Conservation (phyloP, 2,888 invertebrate genomes). For the Neoitamus cyanurus region DNA sequence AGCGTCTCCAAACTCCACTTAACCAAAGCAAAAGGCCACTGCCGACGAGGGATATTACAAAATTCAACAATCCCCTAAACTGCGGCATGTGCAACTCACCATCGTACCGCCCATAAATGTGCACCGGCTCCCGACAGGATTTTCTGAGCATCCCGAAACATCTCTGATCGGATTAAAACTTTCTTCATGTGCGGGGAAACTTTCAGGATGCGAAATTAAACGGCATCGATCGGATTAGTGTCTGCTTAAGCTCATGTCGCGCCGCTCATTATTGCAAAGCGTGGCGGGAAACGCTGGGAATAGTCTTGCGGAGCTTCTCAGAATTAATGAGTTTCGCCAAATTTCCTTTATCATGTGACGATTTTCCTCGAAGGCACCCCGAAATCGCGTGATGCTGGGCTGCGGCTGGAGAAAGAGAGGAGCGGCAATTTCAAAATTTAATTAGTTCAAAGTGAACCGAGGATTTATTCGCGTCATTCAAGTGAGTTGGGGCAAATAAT, state of each 20-base stretch:
- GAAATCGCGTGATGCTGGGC: not conserved
- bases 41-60: not conserved
- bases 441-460: not conserved
- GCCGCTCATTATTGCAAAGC: not conserved
- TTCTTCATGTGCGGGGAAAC: not conserved
- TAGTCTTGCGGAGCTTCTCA: not conserved
- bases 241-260: not conserved
- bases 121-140: not conserved
- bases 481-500: not conserved
- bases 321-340: not conserved
- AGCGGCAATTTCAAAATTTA: not conserved
- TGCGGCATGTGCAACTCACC: not conserved
- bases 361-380: not conserved
- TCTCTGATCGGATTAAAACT: conserved; percentile 11
- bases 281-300: not conserved
- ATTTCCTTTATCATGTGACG: not conserved
- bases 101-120: not conserved
- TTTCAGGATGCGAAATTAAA: not conserved
- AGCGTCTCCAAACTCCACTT: not conserved
- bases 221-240: not conserved
- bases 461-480: not conserved
- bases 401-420: not conserved
- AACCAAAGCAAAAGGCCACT: not conserved
- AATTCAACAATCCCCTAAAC: not conserved
- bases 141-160: not conserved